Conservation (phyloP, 2,888 invertebrate genomes). For the Oxytorus armatus region DNA sequence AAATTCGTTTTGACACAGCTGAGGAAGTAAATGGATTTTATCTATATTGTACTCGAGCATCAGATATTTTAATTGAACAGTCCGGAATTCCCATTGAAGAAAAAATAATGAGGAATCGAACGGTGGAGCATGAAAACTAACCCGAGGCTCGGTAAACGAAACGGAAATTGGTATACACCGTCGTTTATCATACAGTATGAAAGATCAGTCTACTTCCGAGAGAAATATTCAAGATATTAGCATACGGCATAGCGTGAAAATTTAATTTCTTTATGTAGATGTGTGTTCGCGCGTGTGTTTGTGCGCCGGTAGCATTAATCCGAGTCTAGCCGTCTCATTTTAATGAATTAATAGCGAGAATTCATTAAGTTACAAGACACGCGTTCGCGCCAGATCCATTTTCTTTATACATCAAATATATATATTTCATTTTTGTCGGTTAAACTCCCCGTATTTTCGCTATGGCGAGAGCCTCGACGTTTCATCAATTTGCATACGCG, state of each 20-base stretch:
- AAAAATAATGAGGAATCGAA: conserved; percentile 31
- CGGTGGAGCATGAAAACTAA: conserved; percentile 51
- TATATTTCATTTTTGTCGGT: conserved; percentile 1
- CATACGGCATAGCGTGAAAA: conserved; percentile 59
- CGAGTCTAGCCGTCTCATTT: conserved; percentile 48
- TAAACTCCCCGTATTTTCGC: conserved; percentile 15
- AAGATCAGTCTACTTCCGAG: conserved; percentile 47
- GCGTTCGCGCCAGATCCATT: conserved; percentile 12
- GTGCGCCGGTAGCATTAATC: conserved; percentile 44
- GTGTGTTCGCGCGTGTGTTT: conserved; percentile 8
- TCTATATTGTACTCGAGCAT: conserved; percentile 26
- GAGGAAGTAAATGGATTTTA: conserved; percentile 10
- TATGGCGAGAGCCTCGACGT: conserved; percentile 39
- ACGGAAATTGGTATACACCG: conserved; percentile 61
- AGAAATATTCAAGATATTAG: conserved; percentile 53
- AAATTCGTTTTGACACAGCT: no score
- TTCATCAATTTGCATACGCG: conserved; percentile 64
- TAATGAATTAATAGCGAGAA: conserved; percentile 61
- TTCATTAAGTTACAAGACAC: conserved; percentile 59
- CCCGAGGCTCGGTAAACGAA: conserved; percentile 50
- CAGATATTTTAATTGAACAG: conserved; percentile 31
- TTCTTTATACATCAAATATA: conserved; percentile 10
- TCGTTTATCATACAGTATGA: conserved; percentile 41
- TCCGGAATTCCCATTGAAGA: conserved; percentile 5
- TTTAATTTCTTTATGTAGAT: conserved; percentile 48